phyloP scores from a whole-genome alignment of 1,140 invertebrate species.

The Drosophila oshimai region DNA sequence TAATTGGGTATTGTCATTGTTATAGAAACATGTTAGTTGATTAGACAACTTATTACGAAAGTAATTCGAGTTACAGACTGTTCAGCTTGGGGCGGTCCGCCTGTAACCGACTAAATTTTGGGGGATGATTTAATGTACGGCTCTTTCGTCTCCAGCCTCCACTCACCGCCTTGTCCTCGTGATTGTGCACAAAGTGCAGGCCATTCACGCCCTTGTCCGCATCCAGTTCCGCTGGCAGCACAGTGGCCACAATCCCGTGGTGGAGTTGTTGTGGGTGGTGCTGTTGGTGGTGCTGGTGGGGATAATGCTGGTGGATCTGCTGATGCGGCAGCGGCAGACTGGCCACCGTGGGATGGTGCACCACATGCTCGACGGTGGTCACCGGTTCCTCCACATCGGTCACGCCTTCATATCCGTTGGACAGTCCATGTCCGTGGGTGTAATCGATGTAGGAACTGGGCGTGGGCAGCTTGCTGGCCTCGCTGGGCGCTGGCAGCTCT shows the following conservation, averaged over 20 bases:
- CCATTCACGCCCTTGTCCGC: conserved; percentile 33
- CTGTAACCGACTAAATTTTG: neutral
- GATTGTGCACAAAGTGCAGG: conserved; percentile 43
- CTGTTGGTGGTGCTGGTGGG: neutral
- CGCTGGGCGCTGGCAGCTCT: conserved; percentile 4
- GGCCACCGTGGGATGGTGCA: conserved; percentile 57
- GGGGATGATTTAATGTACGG: neutral
- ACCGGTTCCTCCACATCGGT: conserved; percentile 26
- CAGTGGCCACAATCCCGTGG: conserved; percentile 32
- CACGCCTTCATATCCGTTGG: conserved; percentile 67
- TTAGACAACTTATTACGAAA: neutral
- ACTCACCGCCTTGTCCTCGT: conserved; percentile 47
- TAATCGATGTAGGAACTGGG: conserved; percentile 68
- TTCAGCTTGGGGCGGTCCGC: neutral
- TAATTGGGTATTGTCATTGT: no score
- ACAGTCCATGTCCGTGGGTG: conserved; percentile 62
- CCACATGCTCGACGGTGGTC: conserved; percentile 57
- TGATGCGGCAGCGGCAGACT: neutral
- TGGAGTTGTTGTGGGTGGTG: neutral
- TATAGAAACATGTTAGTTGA: no score
- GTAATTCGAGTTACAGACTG: neutral
- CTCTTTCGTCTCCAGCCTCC: neutral
- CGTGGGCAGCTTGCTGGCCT: conserved; percentile 45
- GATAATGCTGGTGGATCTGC: neutral
- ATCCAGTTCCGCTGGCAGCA: conserved; percentile 48